Conservation (phyloP, 2,113 vertebrate genomes). For the Aldabrachelys gigantea region DNA sequence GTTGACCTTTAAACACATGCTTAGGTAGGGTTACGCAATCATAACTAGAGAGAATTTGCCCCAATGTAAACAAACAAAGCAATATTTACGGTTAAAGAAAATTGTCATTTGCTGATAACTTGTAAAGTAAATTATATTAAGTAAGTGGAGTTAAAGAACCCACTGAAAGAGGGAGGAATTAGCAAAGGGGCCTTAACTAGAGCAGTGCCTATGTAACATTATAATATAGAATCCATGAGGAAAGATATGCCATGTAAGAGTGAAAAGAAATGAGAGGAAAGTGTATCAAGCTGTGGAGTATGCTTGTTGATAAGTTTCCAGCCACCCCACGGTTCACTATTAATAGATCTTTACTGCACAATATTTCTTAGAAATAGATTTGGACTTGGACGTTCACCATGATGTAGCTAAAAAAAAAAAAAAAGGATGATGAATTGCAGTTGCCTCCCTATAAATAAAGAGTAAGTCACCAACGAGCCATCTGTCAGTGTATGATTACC, state of each 20-base stretch:
- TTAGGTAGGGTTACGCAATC: not conserved
- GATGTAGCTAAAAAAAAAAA: conserved; percentile 4
- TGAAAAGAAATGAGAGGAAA: not conserved
- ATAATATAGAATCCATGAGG: not conserved
- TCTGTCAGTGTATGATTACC: conserved; percentile 73
- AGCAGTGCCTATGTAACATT: not conserved
- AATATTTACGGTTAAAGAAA: not conserved
- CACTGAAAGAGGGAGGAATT: not conserved
- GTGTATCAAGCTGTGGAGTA: not conserved
- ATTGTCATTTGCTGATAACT: not conserved
- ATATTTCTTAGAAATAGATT: conserved; percentile 58
- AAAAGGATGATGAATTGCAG: conserved; percentile 57
- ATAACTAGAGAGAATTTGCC: not conserved
- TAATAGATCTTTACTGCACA: conserved; percentile 34
- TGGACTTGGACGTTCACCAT: conserved; percentile 44
- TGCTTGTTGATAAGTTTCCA: conserved; percentile 28
- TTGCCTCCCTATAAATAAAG: conserved; percentile 71
- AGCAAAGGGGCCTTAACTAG: not conserved
- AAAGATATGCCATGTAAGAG: conserved; percentile 2
- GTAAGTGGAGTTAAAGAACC: not conserved
- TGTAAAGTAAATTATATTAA: not conserved
- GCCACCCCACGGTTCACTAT: conserved; percentile 31
- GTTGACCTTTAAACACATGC: not conserved
- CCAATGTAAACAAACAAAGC: not conserved
- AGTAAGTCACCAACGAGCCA: conserved; percentile 68